Conservation (phyloP, 2,888 invertebrate genomes). For the Galeruca laticollis region DNA sequence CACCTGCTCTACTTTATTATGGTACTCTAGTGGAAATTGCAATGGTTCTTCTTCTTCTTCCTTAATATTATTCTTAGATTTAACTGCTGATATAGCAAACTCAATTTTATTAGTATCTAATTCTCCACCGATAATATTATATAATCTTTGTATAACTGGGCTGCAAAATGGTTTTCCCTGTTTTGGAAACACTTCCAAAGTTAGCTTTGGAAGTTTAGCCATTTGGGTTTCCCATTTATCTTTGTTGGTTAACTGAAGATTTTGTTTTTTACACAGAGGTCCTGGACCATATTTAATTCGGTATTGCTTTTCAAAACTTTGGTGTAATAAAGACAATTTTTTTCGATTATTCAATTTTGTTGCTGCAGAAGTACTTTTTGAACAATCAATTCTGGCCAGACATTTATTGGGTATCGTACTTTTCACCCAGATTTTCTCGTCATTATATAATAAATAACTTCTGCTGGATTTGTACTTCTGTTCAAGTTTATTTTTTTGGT, state of each 20-base stretch:
- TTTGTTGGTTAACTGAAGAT: conserved; percentile 66
- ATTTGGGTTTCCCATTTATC: conserved; percentile 67
- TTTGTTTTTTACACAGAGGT: conserved; percentile 69
- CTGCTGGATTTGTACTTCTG: not conserved
- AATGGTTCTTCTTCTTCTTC: conserved; percentile 58
- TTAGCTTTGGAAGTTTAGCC: conserved; percentile 68
- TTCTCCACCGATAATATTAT: conserved; percentile 62
- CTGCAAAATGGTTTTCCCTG: conserved; percentile 68
- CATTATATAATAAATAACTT: conserved; percentile 53
- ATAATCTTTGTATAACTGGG: conserved; percentile 65
- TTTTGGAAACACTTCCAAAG: conserved; percentile 68
- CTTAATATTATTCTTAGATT: conserved; percentile 36
- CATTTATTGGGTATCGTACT: conserved; percentile 40
- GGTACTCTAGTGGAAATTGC: conserved; percentile 72
- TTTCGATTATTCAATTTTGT: conserved; percentile 24
- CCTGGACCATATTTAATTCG: conserved; percentile 70
- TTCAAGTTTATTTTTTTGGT: not conserved
- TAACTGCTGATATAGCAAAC: conserved; percentile 70
- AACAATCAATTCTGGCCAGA: conserved; percentile 55
- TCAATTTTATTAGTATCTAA: conserved; percentile 70
- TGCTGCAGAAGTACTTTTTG: conserved; percentile 59
- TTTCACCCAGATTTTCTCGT: conserved; percentile 53
- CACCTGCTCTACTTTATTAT: conserved; percentile 71
- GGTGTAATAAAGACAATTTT: conserved; percentile 63
- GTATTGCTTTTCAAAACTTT: conserved; percentile 57